These are phyloP conservation scores for Acrocephalus kingi DNA, from an alignment of 2,113 vertebrate genomes.

Conservation along the genomic window DNA sequence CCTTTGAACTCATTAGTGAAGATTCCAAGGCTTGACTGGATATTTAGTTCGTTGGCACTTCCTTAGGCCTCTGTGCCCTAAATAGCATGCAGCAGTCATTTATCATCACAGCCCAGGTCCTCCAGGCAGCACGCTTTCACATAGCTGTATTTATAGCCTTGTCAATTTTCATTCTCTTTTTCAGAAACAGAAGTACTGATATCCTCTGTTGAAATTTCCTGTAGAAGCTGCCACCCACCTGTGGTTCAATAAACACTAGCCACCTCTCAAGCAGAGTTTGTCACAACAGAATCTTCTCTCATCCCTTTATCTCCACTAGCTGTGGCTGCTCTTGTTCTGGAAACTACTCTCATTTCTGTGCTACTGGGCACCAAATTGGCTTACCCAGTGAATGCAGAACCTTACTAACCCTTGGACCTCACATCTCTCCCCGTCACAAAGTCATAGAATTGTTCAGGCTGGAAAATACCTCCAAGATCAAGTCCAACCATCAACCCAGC, in stretches of 20 bases:
- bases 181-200: neutral
- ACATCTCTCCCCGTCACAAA: neutral
- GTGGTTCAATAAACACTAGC: neutral
- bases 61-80: conserved; percentile 3
- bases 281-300: neutral
- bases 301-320: neutral
- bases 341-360: neutral
- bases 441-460: neutral
- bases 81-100: conserved; percentile 49
- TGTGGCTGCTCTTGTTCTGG: neutral
- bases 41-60: neutral
- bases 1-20: conserved; percentile 1
- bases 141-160: conserved; percentile 25
- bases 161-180: conserved; percentile 13
- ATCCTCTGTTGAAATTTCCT: neutral
- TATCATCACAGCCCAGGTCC: neutral
- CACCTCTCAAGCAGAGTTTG: neutral
- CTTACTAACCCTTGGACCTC: neutral
- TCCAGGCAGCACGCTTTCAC: neutral
- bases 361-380: neutral
- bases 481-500: neutral
- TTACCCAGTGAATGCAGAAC: neutral
- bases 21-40: neutral
- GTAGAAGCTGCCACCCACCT: neutral
- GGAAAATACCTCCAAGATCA: neutral